phyloP scores from a whole-genome alignment of 1,140 invertebrate genomes.

The Colletes gigas region DNA sequence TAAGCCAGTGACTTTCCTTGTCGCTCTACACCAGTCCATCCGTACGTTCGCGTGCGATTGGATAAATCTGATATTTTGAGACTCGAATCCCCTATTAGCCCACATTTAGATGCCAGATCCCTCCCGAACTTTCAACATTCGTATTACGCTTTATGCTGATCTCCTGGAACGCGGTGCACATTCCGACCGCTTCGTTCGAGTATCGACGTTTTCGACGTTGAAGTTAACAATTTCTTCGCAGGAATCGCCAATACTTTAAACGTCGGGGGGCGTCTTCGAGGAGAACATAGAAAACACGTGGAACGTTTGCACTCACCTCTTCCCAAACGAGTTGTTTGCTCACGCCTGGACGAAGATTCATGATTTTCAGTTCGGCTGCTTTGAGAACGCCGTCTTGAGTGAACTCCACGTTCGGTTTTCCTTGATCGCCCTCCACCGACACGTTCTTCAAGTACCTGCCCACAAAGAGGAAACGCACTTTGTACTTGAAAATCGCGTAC shows the following conservation, averaged over 20 bases:
- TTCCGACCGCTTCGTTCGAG: neutral
- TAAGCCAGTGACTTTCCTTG: neutral
- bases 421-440: conserved; percentile 88
- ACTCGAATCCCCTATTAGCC: neutral
- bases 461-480: neutral
- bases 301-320: conserved; percentile 84
- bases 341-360: conserved; percentile 92
- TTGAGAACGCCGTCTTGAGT: conserved; percentile 93
- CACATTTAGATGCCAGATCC: neutral
- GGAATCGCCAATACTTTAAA: neutral
- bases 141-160: conserved; percentile 15
- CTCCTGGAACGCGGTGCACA: neutral
- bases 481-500: no score
- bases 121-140: neutral
- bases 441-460: conserved; percentile 90
- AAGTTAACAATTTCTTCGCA: neutral
- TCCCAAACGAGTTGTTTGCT: conserved; percentile 93
- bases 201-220: neutral
- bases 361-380: conserved; percentile 93
- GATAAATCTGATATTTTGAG: conserved; percentile 1
- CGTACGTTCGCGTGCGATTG: no score
- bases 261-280: neutral
- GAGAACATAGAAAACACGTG: neutral
- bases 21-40: neutral
- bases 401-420: conserved; percentile 92